These are phyloP conservation scores for Pentalonia nigronervosa DNA, from an alignment of 1,140 invertebrate species.

Conservation along the genomic window DNA sequence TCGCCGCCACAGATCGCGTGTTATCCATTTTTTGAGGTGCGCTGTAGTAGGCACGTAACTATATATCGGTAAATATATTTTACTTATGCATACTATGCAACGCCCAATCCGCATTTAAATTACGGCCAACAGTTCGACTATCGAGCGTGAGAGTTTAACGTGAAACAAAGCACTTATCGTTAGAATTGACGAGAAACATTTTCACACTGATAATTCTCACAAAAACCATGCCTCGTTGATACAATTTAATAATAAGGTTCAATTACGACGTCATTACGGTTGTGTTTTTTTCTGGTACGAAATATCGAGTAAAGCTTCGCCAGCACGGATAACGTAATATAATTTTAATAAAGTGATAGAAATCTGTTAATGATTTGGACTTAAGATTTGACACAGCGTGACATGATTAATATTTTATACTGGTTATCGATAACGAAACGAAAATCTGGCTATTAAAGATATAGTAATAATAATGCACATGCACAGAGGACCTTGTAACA, in stretches of 20 bases:
- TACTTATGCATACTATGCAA: not conserved
- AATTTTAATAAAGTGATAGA: not conserved
- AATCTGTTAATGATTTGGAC: not conserved
- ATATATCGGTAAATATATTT: not conserved
- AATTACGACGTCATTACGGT: not conserved
- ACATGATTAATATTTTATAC: not conserved
- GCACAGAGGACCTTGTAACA: not conserved
- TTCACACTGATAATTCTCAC: slow-evolving; percentile 1
- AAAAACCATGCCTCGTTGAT: not conserved
- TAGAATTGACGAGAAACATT: not conserved
- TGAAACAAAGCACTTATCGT: not conserved
- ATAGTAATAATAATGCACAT: not conserved
- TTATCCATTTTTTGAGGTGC: not conserved
- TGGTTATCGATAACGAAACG: not conserved
- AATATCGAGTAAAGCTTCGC: not conserved
- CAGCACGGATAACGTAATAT: not conserved
- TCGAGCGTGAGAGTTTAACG: not conserved
- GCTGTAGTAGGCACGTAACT: not conserved
- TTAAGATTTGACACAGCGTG: not conserved
- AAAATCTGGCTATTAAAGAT: not conserved
- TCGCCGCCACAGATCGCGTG: not conserved
- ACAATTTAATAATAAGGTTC: not conserved
- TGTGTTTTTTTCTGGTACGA: not conserved
- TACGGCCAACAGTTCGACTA: not conserved
- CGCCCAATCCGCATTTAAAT: not conserved